Base-by-base conservation (phyloP, 2,888 invertebrate genomes). In the Diplolepis rosae region DNA sequence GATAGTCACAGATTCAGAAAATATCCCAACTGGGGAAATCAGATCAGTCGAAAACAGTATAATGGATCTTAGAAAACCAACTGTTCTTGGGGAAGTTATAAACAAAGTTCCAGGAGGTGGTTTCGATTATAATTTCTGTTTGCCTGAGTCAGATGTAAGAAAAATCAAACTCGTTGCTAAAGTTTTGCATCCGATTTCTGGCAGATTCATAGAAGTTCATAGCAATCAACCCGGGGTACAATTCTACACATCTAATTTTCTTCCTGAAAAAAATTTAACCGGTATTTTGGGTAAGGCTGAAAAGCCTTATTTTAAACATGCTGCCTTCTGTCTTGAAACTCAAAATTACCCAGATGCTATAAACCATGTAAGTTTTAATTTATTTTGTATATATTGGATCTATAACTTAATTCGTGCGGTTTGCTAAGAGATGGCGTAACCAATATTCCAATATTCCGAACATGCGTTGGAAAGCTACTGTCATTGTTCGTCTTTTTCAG, bases 261-360 rank as follows among this genome's bases (percentile, higher is more conserved):
- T 96, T 42, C 95, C 96, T 0, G 92, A 93, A 1, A 89, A 89
- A 83, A 90, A 89, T 68, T 32, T 70, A 1, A 71, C 74, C 1
- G 89, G 92, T 0, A 87, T 95, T 32, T 74, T 85, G 7, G 97
- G 97, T 0, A 97, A 96, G 87, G 89, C 90, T 5, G 93, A 93
- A 0, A 91, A 92, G 0, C 82, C 85, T 13, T 97, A 97, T 85
- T 91, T 90, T 69, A 93, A 93, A 77, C 95, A 96, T 81, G 94
- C 94, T 0, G 95, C 95, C 1, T 93, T 98, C 83, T 97, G 96
- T 84, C 89, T 98, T 67, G 97, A 98, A 90, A 95, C 98, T 0
- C 98, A 98, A 89, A 95, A 96, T 85, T 98, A 93, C 90, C 98
- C 98, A 0, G 95, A 98, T 89, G 95, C 97, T 11, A 90, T 95